Evolutionary conservation across 2,888 invertebrate species (phyloP).

Genomic region (Alcis repandata): DNA sequence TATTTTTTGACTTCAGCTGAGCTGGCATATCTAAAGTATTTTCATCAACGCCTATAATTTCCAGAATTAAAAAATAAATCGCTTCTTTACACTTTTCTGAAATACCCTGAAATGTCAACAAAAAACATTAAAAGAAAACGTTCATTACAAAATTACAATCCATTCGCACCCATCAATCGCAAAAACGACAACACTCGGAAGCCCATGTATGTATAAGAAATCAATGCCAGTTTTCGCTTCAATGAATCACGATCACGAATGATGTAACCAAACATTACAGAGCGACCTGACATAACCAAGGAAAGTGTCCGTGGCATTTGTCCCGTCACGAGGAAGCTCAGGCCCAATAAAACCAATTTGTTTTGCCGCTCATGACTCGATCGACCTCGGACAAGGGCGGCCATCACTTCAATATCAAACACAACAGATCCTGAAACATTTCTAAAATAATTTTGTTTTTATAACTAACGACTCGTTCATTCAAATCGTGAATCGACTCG

Average conservation of each 20-base stretch:
- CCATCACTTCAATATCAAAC: constrained; percentile 27
- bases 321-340: constrained; percentile 53
- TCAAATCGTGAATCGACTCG: neutral
- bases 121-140: neutral
- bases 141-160: neutral
- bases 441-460: constrained; percentile 7
- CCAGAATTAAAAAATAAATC: no score
- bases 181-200: neutral
- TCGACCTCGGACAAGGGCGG: constrained; percentile 57
- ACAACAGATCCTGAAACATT: constrained; percentile 19
- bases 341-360: constrained; percentile 51
- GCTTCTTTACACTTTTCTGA: no score
- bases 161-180: neutral
- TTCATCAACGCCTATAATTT: no score
- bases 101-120: no score
- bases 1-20: no score
- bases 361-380: constrained; percentile 59
- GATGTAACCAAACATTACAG: constrained; percentile 29
- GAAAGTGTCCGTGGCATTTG: constrained; percentile 69
- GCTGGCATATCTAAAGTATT: no score
- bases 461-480: constrained; percentile 4
- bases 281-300: constrained; percentile 33
- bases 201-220: neutral
- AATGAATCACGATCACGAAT: constrained; percentile 9
- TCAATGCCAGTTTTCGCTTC: constrained; percentile 5